phyloP scores from a whole-genome alignment of 2,797 vertebrate species.

The Euthynnus affinis region DNA sequence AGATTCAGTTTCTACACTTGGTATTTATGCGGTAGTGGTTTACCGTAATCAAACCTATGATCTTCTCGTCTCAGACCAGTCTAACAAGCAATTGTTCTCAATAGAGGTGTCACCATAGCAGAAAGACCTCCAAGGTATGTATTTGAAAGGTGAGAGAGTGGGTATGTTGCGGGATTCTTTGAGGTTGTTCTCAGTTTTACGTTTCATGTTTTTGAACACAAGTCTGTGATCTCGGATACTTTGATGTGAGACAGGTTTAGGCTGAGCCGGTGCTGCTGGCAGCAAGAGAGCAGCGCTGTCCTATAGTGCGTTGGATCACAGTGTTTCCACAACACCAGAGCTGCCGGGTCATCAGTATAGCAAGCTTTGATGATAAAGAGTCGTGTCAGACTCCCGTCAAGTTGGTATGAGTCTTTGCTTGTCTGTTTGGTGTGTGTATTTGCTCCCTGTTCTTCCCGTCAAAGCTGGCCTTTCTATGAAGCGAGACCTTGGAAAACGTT shows the following conservation, averaged over 20 bases:
- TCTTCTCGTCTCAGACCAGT: constrained; percentile 39
- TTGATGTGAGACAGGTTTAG: constrained; percentile 73
- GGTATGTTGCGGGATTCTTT: constrained; percentile 60
- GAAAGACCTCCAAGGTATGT: constrained; percentile 53
- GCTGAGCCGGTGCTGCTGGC: constrained; percentile 52
- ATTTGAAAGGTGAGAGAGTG: constrained; percentile 71
- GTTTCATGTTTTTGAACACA: constrained; percentile 71
- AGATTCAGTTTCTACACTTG: constrained; percentile 12
- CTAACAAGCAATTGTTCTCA: constrained; percentile 29
- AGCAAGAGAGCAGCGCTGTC: constrained; percentile 31
- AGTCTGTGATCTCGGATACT: constrained; percentile 71
- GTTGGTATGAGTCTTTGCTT: constrained; percentile 27
- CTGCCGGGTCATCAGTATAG: constrained; percentile 34
- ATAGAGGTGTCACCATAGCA: constrained; percentile 44
- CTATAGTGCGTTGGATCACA: constrained; percentile 37
- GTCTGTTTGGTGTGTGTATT: constrained; percentile 35
- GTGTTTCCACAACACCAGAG: constrained; percentile 71
- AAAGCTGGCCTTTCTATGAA: constrained; percentile 50
- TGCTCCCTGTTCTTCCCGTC: constrained; percentile 39
- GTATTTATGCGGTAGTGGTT: neutral
- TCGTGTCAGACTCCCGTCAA: constrained; percentile 50
- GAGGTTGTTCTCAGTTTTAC: constrained; percentile 71
- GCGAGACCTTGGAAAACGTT: constrained; percentile 35
- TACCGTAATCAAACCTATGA: constrained; percentile 26
- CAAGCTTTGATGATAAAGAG: constrained; percentile 61